These are phyloP conservation scores for Pogonocichla stellata DNA, from an alignment of 2,113 vertebrate species.

Conservation along the genomic window DNA sequence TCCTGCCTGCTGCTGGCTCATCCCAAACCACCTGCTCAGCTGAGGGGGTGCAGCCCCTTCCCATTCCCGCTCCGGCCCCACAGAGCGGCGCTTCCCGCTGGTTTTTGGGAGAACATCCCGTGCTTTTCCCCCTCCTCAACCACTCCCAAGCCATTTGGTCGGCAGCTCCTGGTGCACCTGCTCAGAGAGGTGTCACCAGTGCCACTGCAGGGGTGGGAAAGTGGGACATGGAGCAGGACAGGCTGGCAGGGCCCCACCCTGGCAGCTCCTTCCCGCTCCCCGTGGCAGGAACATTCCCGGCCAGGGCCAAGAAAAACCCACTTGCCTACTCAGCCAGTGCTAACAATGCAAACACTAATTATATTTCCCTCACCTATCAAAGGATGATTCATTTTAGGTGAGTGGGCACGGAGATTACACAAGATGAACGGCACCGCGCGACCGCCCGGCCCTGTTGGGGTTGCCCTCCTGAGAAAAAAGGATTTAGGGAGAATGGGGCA, in stretches of 20 bases:
- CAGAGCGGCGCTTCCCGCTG: rapidly evolving
- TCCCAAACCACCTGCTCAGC: background rate
- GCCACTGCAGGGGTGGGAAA: background rate
- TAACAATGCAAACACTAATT: slow-evolving; percentile 67
- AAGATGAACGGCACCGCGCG: background rate
- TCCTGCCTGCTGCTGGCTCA: background rate
- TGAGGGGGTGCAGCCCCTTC: background rate
- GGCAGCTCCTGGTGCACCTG: background rate
- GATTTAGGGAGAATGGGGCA: background rate
- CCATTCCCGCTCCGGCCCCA: background rate
- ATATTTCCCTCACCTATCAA: slow-evolving; percentile 56
- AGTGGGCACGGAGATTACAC: slow-evolving; percentile 55
- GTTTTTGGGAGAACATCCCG: background rate
- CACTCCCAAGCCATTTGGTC: background rate
- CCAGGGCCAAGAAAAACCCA: slow-evolving; percentile 32
- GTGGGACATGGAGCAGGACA: background rate
- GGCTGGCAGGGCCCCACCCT: background rate
- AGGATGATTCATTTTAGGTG: slow-evolving; percentile 53
- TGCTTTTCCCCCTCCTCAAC: background rate
- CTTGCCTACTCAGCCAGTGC: slow-evolving; percentile 40
- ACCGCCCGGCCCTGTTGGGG: background rate
- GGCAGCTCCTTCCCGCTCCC: background rate
- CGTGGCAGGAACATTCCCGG: background rate
- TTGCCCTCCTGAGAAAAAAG: background rate
- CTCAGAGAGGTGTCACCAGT: background rate